Evolutionary conservation across 1,140 invertebrate species (phyloP), one percentile per base, ranked within the genome.

Genomic region (Eupristina koningsbergeri): DNA sequence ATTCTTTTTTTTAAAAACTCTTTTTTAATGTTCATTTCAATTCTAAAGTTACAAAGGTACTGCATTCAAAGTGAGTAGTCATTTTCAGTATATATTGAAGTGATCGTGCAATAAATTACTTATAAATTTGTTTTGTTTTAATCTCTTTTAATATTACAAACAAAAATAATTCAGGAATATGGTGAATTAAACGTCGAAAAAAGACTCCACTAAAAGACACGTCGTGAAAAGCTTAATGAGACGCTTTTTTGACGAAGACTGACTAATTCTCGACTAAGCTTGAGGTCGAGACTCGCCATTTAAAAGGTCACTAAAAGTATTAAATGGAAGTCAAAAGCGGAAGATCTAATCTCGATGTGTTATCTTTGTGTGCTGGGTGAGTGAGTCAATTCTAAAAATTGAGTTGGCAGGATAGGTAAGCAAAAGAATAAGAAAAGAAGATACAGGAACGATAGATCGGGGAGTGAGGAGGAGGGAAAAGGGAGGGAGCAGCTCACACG

Each of bases 281-380:
- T 19, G 15, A 53, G 11, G 50, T 19, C 17, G 11, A 9, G 11
- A 64, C 22, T 67, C 29, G 45, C 0, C 6, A 17, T 22, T 41
- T 64, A 79, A 79, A 79, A 29, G 61, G 47, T 50, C 67, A 31
- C n/a, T n/a, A 80, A 80, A 69, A 53, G 47, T 58, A 69, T 80
- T 80, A 80, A 73, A 80, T 34, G 64, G 41, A n/a, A n/a, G n/a
- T n/a, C n/a, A 41, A 29, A 58, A 45, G 29, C 26, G 76, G 34
- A 64, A 11, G 15, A 36, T 17, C 34, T 31, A n/a, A n/a, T n/a
- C 17, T 17, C 73, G 29, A 75, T 34, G 45, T 13, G 47, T 75
- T 75, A 75, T 75, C 61, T 50, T 19, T 22, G 2, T 19, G 3
- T 13, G 53, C 53, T 58, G 22, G 9, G 53, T 26, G n/a, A n/a